phyloP scores from a whole-genome alignment of 2,797 vertebrate species.

The Chanos chanos region DNA sequence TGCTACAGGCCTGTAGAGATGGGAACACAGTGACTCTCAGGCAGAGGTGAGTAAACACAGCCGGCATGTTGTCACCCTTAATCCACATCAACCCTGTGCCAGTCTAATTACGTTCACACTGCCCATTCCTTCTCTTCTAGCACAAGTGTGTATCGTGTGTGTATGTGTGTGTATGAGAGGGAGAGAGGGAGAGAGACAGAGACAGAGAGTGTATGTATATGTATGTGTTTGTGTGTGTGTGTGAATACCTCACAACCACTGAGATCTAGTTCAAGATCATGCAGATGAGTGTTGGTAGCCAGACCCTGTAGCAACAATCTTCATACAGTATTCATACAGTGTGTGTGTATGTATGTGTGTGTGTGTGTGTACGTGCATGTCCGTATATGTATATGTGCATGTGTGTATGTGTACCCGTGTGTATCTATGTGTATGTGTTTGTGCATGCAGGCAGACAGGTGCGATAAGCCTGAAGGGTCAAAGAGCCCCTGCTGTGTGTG shows the following conservation, averaged over 20 bases:
- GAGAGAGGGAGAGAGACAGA: not conserved
- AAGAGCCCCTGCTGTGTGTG: not conserved
- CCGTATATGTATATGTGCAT: no score
- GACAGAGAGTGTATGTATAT: not conserved
- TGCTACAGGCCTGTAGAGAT: not conserved
- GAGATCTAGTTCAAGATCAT: slow-evolving; percentile 79
- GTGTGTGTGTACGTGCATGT: no score
- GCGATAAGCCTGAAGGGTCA: not conserved
- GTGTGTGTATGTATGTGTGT: not conserved
- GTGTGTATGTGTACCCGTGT: no score
- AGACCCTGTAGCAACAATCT: slow-evolving; percentile 86
- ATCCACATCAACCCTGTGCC: not conserved
- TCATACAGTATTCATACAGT: slow-evolving; percentile 17
- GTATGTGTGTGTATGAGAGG: not conserved
- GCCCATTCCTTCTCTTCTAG: not conserved
- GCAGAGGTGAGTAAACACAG: not conserved
- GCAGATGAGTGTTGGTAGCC: slow-evolving; percentile 76
- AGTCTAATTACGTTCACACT: not conserved
- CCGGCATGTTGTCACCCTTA: not conserved
- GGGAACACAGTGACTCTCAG: not conserved
- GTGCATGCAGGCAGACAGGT: not conserved
- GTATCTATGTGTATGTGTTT: not conserved
- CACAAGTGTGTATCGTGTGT: not conserved
- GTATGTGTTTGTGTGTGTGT: slow-evolving; percentile 1
- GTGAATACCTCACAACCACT: slow-evolving; percentile 86